Evolutionary conservation across 1,140 invertebrate species (phyloP).

Genomic region (Arion vulgaris): DNA sequence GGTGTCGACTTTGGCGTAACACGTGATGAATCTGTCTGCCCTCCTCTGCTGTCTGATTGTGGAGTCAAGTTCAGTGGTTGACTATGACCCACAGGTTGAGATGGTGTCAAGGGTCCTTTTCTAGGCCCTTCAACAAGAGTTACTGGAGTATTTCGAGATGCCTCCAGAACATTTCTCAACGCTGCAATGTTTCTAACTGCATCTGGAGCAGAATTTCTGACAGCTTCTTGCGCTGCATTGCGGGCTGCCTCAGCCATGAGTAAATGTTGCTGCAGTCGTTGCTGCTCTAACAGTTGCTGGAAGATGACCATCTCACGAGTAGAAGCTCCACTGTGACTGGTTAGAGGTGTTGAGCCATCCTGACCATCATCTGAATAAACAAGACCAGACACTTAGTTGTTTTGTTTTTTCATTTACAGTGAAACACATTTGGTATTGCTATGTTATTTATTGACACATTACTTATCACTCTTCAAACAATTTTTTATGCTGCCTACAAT

Average conservation of each 20-base stretch:
- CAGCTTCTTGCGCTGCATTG: background rate
- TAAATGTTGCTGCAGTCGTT: constrained; percentile 23
- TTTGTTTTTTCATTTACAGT: too few relatives aligned
- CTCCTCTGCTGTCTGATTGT: constrained; percentile 33
- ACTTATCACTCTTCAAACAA: too few relatives aligned
- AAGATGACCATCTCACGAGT: constrained; percentile 42
- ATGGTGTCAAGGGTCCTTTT: constrained; percentile 25
- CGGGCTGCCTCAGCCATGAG: constrained; percentile 23
- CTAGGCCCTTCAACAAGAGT: constrained; percentile 17
- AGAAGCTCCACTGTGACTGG: constrained; percentile 39
- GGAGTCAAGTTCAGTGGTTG: constrained; percentile 43
- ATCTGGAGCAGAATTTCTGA: constrained; percentile 11
- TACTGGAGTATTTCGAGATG: constrained; percentile 20
- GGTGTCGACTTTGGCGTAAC: constrained; percentile 29
- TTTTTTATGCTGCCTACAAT: too few relatives aligned
- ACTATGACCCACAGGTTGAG: constrained; percentile 18
- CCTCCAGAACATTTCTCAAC: constrained; percentile 22
- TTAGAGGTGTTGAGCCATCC: constrained; percentile 10
- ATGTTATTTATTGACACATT: too few relatives aligned
- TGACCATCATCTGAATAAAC: constrained; percentile 24
- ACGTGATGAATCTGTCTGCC: constrained; percentile 16
- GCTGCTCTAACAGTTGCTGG: constrained; percentile 38
- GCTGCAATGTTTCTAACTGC: constrained; percentile 15
- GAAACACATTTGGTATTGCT: too few relatives aligned
- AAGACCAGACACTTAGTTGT: too few relatives aligned